A percentile compares a stretch with the other conserved stretches of the same genome.
These are phyloP conservation scores for Echinarachnius parma DNA, from an alignment of 53 echinoderm and acorn worm genomes.

Conservation along the genomic window DNA sequence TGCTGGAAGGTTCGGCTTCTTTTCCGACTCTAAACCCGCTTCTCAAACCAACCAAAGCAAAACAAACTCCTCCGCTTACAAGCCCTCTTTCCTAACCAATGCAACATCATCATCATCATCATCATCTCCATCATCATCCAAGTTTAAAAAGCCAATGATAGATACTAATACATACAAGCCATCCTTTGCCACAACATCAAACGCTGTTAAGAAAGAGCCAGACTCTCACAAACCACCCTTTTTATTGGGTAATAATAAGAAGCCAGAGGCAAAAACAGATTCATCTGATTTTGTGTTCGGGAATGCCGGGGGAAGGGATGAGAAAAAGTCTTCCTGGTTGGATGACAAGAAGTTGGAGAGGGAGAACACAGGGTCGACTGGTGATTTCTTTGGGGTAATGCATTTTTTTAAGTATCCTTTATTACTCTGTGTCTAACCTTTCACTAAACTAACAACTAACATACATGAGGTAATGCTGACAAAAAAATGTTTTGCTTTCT, in stretches of 20 bases:
- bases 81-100: slow-evolving; percentile 15
- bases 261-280: neutral
- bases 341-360: neutral
- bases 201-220: neutral
- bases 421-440: too few relatives aligned
- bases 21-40: slow-evolving; percentile 13
- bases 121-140: neutral
- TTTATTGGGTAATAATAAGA: neutral
- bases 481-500: too few relatives aligned
- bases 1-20: slow-evolving; percentile 27
- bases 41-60: slow-evolving; percentile 30
- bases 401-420: too few relatives aligned
- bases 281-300: neutral
- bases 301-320: slow-evolving; percentile 6
- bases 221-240: neutral
- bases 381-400: slow-evolving; percentile 8
- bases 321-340: slow-evolving; percentile 36
- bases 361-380: neutral
- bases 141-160: neutral
- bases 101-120: neutral
- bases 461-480: too few relatives aligned
- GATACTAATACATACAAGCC: slow-evolving; percentile 27
- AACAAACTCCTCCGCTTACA: slow-evolving; percentile 4
- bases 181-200: slow-evolving; percentile 6
- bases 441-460: too few relatives aligned